A percentile compares a stretch with the other conserved stretches of the same genome.
These are phyloP conservation scores for Leucophenga montana DNA, from an alignment of 2,888 invertebrate species.

Conservation along the genomic window DNA sequence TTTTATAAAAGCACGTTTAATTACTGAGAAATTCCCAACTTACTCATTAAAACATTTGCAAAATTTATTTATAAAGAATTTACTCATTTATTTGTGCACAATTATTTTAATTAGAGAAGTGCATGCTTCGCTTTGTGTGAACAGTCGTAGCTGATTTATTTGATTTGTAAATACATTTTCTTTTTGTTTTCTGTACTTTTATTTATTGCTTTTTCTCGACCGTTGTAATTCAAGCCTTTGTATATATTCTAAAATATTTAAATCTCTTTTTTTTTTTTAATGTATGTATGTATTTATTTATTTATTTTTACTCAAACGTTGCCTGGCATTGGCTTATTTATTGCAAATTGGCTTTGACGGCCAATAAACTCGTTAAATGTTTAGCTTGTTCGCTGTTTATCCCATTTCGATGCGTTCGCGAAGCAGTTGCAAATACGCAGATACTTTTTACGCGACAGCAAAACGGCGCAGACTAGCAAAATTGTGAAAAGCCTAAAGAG, in stretches of 20 bases:
- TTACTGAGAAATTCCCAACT: too few relatives aligned
- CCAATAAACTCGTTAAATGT: constrained; percentile 21
- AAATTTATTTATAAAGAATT: too few relatives aligned
- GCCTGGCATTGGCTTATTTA: constrained; percentile 14
- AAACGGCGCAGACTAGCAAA: not conserved
- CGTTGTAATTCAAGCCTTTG: not conserved
- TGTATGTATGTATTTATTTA: too few relatives aligned
- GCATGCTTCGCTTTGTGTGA: too few relatives aligned
- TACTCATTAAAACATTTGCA: too few relatives aligned
- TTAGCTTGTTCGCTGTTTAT: not conserved
- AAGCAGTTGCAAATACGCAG: not conserved
- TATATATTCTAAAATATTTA: constrained; percentile 3
- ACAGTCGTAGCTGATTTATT: constrained; percentile 2
- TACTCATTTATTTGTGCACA: too few relatives aligned
- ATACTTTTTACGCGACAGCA: not conserved
- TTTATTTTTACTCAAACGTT: not conserved
- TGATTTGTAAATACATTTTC: not conserved
- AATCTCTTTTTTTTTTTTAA: not conserved
- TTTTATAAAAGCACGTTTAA: too few relatives aligned
- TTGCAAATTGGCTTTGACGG: constrained; percentile 17
- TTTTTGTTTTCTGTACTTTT: not conserved
- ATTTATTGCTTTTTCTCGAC: not conserved
- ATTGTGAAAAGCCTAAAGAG: too few relatives aligned
- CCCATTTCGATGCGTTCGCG: not conserved
- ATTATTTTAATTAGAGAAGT: too few relatives aligned